A percentile compares a stretch with the other conserved stretches of the same genome.
Evolutionary conservation across 53 echinoderm and acorn worm genomes (phyloP).

Genomic region (Paelopatides confundens): DNA sequence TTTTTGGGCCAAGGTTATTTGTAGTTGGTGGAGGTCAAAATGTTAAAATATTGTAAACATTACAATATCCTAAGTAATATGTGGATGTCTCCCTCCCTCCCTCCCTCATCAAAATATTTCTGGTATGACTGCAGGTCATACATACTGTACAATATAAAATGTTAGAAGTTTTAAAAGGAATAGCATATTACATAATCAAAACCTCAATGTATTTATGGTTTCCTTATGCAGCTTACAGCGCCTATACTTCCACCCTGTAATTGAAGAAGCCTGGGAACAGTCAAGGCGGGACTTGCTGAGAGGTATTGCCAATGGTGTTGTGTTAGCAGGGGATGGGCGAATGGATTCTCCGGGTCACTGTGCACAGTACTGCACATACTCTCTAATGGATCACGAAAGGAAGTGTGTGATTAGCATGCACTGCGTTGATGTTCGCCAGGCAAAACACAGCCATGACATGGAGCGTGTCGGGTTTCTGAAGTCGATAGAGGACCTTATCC

Average conservation of each 20-base stretch:
- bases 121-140: no score
- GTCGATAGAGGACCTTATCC: neutral
- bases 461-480: neutral
- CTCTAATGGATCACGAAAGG: constrained; percentile 1
- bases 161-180: no score
- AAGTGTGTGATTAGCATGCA: neutral
- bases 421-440: neutral
- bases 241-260: neutral
- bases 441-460: constrained; percentile 18
- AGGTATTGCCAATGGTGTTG: neutral
- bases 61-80: no score
- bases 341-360: neutral
- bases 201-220: no score
- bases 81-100: no score
- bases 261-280: neutral
- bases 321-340: neutral
- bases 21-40: no score
- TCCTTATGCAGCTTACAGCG: neutral
- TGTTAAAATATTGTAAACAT: no score
- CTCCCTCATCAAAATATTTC: no score
- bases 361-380: neutral
- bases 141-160: no score
- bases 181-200: no score
- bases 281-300: neutral
- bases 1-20: no score